These are phyloP conservation scores for Microplitis deprimator DNA, from an alignment of 2,888 invertebrate genomes.

Conservation along the genomic window DNA sequence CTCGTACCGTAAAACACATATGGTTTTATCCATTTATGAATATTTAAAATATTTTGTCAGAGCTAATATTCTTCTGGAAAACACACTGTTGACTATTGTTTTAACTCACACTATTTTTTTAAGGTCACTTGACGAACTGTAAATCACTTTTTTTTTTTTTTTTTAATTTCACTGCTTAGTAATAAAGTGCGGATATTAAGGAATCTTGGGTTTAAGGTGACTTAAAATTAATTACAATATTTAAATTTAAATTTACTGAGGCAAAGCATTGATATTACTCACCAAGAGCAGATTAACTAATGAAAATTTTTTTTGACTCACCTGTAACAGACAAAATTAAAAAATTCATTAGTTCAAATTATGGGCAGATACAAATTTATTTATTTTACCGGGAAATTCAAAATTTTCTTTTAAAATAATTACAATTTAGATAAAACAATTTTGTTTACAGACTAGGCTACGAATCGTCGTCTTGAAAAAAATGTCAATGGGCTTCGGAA, in stretches of 20 bases:
- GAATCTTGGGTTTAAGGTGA: background rate
- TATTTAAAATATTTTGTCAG: background rate
- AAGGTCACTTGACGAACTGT: background rate
- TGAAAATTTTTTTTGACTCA: slow-evolving; percentile 28
- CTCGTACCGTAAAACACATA: background rate
- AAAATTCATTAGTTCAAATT: background rate
- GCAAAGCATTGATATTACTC: slow-evolving; percentile 21
- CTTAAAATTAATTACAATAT: background rate
- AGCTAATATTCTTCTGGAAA: background rate
- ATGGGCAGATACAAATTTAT: too few species aligned
- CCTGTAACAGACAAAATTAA: slow-evolving; percentile 34
- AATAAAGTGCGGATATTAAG: too few species aligned
- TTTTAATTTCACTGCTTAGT: background rate
- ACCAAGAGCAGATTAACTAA: background rate
- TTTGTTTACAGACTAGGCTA: too few species aligned
- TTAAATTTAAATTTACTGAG: background rate
- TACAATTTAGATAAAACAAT: too few species aligned
- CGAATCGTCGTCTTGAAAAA: too few species aligned
- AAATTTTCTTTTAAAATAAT: too few species aligned
- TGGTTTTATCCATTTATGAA: background rate
- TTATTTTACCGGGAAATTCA: too few species aligned
- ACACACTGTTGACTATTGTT: background rate
- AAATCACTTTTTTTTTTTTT: background rate
- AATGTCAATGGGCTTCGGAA: too few species aligned
- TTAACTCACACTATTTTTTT: background rate